phyloP scores from a whole-genome alignment of 1,140 invertebrate species.

The Lamellibrachia luymesi region DNA sequence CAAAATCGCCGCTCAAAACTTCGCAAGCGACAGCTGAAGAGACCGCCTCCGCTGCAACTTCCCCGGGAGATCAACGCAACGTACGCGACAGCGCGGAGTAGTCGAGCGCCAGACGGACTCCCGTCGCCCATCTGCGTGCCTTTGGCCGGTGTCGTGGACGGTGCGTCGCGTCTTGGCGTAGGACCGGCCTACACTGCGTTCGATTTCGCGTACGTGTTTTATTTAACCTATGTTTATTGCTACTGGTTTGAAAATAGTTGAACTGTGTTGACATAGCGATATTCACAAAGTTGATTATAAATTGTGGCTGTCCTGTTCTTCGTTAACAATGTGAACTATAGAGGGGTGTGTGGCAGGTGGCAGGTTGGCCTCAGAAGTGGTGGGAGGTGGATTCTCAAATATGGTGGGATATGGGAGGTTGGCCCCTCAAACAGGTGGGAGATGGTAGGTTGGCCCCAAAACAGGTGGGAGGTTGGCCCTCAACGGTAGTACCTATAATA shows the following conservation, averaged over 20 bases:
- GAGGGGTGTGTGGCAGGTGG: too few species aligned
- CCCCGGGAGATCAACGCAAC: neutral
- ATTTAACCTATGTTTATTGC: neutral
- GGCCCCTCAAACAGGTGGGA: too few species aligned
- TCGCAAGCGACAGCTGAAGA: constrained; percentile 3
- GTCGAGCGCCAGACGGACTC: neutral
- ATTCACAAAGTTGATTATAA: too few species aligned
- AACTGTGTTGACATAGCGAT: too few species aligned
- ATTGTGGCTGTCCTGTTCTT: too few species aligned
- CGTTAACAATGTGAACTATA: too few species aligned
- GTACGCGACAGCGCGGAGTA: neutral
- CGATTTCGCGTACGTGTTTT: neutral
- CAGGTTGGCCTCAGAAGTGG: too few species aligned
- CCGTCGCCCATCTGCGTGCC: neutral
- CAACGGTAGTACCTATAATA: too few species aligned
- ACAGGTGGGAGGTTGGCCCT: too few species aligned
- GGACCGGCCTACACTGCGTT: neutral
- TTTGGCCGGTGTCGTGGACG: neutral
- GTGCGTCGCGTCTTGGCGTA: neutral
- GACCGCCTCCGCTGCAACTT: neutral
- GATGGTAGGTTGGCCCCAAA: too few species aligned
- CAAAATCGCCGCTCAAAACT: constrained; percentile 14
- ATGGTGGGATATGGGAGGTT: too few species aligned
- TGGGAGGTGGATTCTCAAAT: too few species aligned
- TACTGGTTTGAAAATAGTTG: neutral